phyloP scores from a whole-genome alignment of 2,113 vertebrate genomes.

The Barbus barbus region DNA sequence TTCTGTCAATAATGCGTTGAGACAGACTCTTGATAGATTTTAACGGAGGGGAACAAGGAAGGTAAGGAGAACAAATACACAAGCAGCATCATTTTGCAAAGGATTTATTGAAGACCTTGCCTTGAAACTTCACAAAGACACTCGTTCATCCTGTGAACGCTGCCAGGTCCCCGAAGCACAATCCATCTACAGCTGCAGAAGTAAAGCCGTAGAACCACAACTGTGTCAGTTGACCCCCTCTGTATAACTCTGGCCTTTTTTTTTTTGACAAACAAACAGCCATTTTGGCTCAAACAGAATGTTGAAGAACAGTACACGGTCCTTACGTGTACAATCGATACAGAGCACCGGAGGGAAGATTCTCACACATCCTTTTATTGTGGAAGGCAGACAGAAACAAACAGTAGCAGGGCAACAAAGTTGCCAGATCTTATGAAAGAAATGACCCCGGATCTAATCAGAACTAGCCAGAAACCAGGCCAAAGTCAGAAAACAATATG shows the following conservation, averaged over 20 bases:
- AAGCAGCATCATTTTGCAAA: conserved; percentile 22
- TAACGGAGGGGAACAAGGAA: conserved; percentile 11
- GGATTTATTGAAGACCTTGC: conserved; percentile 27
- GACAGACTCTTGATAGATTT: conserved; percentile 16
- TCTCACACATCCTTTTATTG: background rate
- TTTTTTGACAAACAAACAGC: conserved; percentile 31
- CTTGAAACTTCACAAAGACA: conserved; percentile 14
- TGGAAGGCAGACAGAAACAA: background rate
- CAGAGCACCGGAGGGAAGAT: conserved; percentile 15
- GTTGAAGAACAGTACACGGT: background rate
- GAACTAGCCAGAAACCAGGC: too few species aligned
- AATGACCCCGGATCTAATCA: background rate
- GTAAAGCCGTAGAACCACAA: conserved; percentile 9
- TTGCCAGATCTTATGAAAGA: conserved; percentile 10
- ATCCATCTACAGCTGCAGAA: conserved; percentile 21
- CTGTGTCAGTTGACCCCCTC: conserved; percentile 28
- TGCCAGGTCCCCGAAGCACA: conserved; percentile 7
- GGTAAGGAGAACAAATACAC: conserved; percentile 12
- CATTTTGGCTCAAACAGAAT: too few species aligned
- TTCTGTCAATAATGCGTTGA: conserved; percentile 16
- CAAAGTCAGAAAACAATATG: conserved; percentile 3
- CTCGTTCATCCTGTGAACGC: conserved; percentile 13
- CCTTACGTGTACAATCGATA: conserved; percentile 23
- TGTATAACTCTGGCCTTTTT: background rate
- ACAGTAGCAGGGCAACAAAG: background rate